phyloP scores from a whole-genome alignment of 2,797 vertebrate species.

The Gallinago nigripennis region DNA sequence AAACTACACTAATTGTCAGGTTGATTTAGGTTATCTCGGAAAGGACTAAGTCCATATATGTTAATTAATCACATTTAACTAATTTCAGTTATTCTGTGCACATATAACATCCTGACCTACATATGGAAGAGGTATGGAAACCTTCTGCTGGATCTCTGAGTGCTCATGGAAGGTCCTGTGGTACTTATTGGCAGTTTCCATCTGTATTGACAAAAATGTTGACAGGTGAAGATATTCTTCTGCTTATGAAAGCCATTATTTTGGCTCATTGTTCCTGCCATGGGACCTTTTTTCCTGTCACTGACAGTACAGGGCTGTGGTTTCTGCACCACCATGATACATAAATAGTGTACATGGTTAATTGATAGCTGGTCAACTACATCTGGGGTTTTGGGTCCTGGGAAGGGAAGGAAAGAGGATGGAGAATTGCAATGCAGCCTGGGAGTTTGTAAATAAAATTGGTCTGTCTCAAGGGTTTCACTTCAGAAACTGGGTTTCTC shows the following conservation, averaged over 20 bases:
- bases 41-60: neutral
- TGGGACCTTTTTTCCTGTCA: no score
- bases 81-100: neutral
- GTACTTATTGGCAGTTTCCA: neutral
- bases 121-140: neutral
- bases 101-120: neutral
- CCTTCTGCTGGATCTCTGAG: neutral
- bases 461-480: neutral
- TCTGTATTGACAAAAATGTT: neutral
- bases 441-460: neutral
- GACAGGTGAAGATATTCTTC: neutral
- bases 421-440: neutral
- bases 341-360: neutral
- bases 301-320: neutral
- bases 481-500: neutral
- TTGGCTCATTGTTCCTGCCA: neutral
- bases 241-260: neutral
- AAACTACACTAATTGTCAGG: neutral
- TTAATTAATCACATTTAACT: neutral
- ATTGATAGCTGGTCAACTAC: no score
- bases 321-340: neutral
- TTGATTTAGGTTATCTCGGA: neutral
- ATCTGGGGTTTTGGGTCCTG: neutral
- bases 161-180: neutral
- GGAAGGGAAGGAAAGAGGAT: neutral